phyloP scores from a whole-genome alignment of 1,140 invertebrate species.

The Euschistus heros region DNA sequence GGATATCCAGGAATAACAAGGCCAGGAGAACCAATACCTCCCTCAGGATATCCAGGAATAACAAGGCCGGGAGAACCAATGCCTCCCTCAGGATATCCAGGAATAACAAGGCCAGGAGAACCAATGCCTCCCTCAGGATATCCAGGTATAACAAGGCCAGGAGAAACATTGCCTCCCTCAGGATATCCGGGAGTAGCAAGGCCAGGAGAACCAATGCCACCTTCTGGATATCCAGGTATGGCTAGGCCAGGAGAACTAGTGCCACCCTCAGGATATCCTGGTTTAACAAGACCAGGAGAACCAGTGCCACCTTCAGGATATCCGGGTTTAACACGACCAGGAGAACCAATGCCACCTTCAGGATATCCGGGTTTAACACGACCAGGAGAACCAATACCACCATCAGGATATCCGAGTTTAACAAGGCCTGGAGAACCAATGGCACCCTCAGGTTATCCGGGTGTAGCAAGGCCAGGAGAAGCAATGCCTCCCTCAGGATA shows the following conservation, averaged over 20 bases:
- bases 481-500: slow-evolving; percentile 15
- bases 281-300: slow-evolving; percentile 10
- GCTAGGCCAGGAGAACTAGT: slow-evolving; percentile 13
- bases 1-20: too few species aligned
- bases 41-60: slow-evolving; percentile 18
- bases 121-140: too few species aligned
- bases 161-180: neutral
- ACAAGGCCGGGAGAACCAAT: slow-evolving; percentile 11
- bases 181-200: slow-evolving; percentile 21
- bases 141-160: slow-evolving; percentile 19
- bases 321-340: slow-evolving; percentile 19
- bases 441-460: slow-evolving; percentile 11
- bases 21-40: too few species aligned
- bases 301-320: slow-evolving; percentile 15
- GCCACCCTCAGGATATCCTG: slow-evolving; percentile 16
- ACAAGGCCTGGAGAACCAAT: slow-evolving; percentile 16
- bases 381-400: neutral
- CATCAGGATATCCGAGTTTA: slow-evolving; percentile 6
- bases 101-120: slow-evolving; percentile 20
- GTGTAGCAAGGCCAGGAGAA: slow-evolving; percentile 21
- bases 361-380: slow-evolving; percentile 20
- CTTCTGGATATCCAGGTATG: slow-evolving; percentile 5
- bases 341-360: neutral
- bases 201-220: slow-evolving; percentile 9
- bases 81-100: too few species aligned